A percentile compares a stretch with the other conserved stretches of the same genome.
Evolutionary conservation across 2,797 vertebrate species (phyloP).

Genomic region (Thripadectes ignobilis): DNA sequence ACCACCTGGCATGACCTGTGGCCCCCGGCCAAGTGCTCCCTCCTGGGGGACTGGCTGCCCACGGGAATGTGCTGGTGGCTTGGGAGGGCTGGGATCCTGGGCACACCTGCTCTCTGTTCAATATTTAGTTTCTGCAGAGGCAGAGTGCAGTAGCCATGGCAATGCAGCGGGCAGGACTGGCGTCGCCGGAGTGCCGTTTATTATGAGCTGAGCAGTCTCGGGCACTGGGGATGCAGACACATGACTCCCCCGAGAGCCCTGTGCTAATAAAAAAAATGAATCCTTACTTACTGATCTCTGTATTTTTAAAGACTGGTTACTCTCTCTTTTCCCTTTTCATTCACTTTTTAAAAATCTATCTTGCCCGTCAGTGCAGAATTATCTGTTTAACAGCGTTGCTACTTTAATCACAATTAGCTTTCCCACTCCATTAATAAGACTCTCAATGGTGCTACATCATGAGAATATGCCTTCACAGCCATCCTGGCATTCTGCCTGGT

Average conservation of each 20-base stretch:
- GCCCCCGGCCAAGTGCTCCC: accelerated
- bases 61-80: background rate
- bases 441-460: background rate
- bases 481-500: background rate
- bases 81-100: background rate
- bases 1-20: accelerated
- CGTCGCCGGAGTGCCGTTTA: background rate
- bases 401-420: constrained; percentile 47
- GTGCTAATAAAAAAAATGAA: constrained; percentile 2
- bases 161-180: constrained; percentile 41
- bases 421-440: constrained; percentile 27
- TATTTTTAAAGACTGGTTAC: constrained; percentile 4
- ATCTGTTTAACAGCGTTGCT: constrained; percentile 7
- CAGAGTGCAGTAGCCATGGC: constrained; percentile 65
- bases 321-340: background rate
- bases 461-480: background rate
- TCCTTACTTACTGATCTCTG: background rate
- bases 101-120: constrained; percentile 20
- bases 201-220: background rate
- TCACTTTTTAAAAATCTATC: background rate
- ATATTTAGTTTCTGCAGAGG: constrained; percentile 30
- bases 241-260: background rate
- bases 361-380: constrained; percentile 15
- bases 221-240: background rate
- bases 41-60: background rate